Evolutionary conservation across 2,113 vertebrate genomes (phyloP).

Genomic region (Scopus umbretta): DNA sequence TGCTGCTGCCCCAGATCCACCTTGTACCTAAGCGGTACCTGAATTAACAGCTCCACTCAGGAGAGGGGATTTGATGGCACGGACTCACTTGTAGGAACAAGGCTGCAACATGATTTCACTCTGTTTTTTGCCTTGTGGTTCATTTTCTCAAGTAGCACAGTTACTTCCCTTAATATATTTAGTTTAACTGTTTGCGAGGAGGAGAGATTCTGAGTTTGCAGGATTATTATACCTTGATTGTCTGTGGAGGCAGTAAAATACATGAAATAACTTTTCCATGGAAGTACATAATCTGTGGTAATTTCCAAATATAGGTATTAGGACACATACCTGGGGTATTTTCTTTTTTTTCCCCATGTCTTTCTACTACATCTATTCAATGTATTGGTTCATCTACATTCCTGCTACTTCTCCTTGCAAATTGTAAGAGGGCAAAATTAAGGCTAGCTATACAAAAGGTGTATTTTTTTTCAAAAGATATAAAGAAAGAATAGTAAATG

Average conservation of each 20-base stretch:
- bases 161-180: background rate
- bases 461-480: background rate
- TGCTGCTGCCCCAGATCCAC: background rate
- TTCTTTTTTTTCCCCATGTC: background rate
- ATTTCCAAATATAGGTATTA: background rate
- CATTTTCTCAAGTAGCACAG: background rate
- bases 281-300: background rate
- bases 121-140: background rate
- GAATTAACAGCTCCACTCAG: background rate
- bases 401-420: background rate
- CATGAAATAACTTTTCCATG: background rate
- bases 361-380: background rate
- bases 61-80: background rate
- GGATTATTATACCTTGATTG: background rate
- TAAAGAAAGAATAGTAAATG: background rate
- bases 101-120: background rate
- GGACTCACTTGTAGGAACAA: background rate
- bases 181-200: background rate
- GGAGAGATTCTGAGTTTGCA: background rate
- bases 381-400: background rate
- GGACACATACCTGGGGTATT: background rate
- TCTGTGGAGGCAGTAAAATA: background rate
- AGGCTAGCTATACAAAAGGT: background rate
- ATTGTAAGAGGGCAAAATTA: background rate
- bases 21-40: background rate